Base-by-base conservation (phyloP, 1,140 invertebrate genomes). In the Ips typographus region DNA sequence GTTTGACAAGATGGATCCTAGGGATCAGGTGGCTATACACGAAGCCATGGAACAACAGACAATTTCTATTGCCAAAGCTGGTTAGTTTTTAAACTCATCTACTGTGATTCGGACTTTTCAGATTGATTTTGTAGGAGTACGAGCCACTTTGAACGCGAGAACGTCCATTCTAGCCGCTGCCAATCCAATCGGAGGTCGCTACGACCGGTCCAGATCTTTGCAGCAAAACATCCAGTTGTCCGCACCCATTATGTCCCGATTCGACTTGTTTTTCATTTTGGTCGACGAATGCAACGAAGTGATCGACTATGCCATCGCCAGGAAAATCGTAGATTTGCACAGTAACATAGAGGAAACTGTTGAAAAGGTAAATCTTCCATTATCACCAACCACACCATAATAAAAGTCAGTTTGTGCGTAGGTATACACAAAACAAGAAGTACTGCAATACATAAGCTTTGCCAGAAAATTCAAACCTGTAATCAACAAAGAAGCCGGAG, bases 11-110 rank as follows among this genome's bases (percentile, higher is more conserved):
- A 99, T 99, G 98, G 98, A 99, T 80, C 86, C 87, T 1, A 89
- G 90, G 68, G 98, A 99, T 86, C 97, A 99, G 82, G 96, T 99
- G 3, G 98, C 98, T 40, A 99, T 98, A 78, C 98, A 99, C 82
- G 98, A 99, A 85, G 98, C 98, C 56, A 99, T 99, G 98, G 98
- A 99, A 87, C 98, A 99, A 79, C 98, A 99, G 82, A 99, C 98
- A 0, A 99, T 99, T 77, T 98, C 96, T 1, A 89, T 99, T 61
- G 97, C 98, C 0, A 99, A 99, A 83, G 98, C 98, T 63, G 98
- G 98, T 60, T 3, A 65, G 39, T 55, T 36, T 41, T 49, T 3
- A 2, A 49, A 2, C 22, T 3, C 7, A 49, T 3, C 7, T 49
- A 49, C 44, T 8, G 44, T 49, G n/a, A 22, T 22, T 22, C 53